A percentile compares a stretch with the other conserved stretches of the same genome.
Evolutionary conservation across 2,113 vertebrate species (phyloP).

Genomic region (Archocentrus centrarchus): DNA sequence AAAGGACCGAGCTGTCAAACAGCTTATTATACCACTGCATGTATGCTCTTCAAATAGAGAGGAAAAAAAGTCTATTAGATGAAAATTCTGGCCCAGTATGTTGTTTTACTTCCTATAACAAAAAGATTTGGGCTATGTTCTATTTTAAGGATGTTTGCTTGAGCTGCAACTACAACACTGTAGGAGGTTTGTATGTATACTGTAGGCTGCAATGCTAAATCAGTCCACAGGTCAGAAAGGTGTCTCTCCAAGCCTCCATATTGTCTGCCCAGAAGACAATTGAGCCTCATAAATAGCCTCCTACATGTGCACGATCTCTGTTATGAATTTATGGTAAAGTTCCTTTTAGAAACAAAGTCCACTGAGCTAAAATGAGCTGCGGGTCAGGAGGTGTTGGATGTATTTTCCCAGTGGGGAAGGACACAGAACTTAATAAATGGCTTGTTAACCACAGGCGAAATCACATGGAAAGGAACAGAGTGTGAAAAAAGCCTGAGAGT

Average conservation of each 20-base stretch:
- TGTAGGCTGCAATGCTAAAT: neutral
- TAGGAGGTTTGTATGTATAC: neutral
- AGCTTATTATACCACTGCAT: slow-evolving; percentile 20
- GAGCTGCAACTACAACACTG: neutral
- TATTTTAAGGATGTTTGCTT: slow-evolving; percentile 9
- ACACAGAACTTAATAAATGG: slow-evolving; percentile 34
- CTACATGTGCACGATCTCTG: neutral
- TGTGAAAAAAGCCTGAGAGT: neutral
- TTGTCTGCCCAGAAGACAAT: slow-evolving; percentile 1
- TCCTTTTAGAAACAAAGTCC: slow-evolving; percentile 2
- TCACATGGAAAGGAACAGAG: neutral
- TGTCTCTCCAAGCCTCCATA: slow-evolving; percentile 11
- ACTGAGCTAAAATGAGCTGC: slow-evolving; percentile 34
- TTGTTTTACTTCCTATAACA: slow-evolving; percentile 8
- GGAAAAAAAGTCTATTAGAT: slow-evolving; percentile 20
- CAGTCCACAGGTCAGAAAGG: slow-evolving; percentile 12
- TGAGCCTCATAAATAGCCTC: slow-evolving; percentile 19
- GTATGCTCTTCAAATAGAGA: slow-evolving; percentile 22
- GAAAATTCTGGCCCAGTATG: slow-evolving; percentile 7
- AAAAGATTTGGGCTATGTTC: slow-evolving; percentile 18
- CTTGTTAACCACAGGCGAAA: slow-evolving; percentile 38
- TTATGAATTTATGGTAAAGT: neutral
- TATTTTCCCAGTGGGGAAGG: slow-evolving; percentile 27
- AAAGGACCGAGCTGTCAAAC: slow-evolving; percentile 20
- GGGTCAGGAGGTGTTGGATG: slow-evolving; percentile 37